These are phyloP conservation scores for Ceyx melanurus DNA, from an alignment of 2,113 vertebrate species.

Conservation along the genomic window DNA sequence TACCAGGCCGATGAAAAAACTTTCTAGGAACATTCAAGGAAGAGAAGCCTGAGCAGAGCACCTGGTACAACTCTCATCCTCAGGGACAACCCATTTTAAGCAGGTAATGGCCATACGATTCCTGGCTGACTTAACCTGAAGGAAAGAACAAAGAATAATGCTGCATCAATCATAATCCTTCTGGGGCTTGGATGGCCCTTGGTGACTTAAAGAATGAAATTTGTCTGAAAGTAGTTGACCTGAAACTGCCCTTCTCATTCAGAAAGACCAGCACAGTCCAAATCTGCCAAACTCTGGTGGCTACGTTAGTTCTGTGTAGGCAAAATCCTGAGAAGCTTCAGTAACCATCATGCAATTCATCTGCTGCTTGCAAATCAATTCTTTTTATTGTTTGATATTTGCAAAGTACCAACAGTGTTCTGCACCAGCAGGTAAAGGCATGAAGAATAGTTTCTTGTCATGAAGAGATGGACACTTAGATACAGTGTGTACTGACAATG, in stretches of 20 bases:
- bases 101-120: background rate
- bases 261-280: background rate
- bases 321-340: constrained; percentile 20
- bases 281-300: background rate
- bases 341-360: background rate
- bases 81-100: background rate
- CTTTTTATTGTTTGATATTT: constrained; percentile 37
- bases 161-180: background rate
- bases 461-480: constrained; percentile 52
- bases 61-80: background rate
- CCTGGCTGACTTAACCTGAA: background rate
- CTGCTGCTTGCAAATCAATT: background rate
- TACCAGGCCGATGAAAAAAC: background rate
- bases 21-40: background rate
- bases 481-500: constrained; percentile 38
- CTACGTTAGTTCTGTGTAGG: background rate
- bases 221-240: background rate
- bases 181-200: background rate
- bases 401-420: constrained; percentile 16
- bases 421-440: constrained; percentile 44
- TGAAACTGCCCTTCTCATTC: background rate
- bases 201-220: background rate
- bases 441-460: constrained; percentile 48
- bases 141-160: background rate
- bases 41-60: background rate